Evolutionary conservation across 2,113 vertebrate genomes (phyloP), one percentile per base, ranked within the genome.

Genomic region (Nothobranchius kuhntae): DNA sequence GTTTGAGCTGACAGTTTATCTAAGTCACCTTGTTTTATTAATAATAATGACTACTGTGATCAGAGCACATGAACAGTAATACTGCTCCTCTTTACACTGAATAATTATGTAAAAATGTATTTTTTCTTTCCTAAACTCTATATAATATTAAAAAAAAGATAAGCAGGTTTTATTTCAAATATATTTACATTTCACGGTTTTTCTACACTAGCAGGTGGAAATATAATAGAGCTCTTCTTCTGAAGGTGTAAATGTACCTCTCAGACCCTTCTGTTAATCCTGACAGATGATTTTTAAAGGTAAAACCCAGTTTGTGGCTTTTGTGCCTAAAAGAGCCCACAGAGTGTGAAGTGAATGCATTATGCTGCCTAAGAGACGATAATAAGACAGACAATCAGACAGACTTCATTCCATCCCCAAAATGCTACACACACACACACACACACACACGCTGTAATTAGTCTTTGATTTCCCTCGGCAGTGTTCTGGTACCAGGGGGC

Each of bases 381-480:
- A 36, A 56, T 7, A 45, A 53, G 53, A 73, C 54, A 30, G 57
- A 26, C 61, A 57, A 26, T 60, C 76, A 75, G 58, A 81, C 73
- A 75, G 63, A 73, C 26, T 55, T 67, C 61, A 44, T 48, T 71
- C 56, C 54, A 40, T 60, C 71, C 66, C 78, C 81, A 82, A 69
- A 73, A 47, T 66, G 56, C 57, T 48, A 71, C 53, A 60, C 53
- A 76, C 59, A 51, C 50, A 65, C 60, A 66, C 69, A 52, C 36
- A 60, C 54, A 77, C 7, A 82, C 81, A 83, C 44, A 80, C 68
- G 60, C 40, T 68, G 63, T 85, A 82, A 89, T 88, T 86, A 87
- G 79, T 79, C 85, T 79, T 81, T 89, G 82, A 85, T 90, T 88
- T 92, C 86, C 89, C 87, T 57, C 53, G 72, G 77, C 75, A 80